These are phyloP conservation scores for Brachionus plicatilis DNA, from an alignment of 1,140 invertebrate genomes.

Conservation along the genomic window DNA sequence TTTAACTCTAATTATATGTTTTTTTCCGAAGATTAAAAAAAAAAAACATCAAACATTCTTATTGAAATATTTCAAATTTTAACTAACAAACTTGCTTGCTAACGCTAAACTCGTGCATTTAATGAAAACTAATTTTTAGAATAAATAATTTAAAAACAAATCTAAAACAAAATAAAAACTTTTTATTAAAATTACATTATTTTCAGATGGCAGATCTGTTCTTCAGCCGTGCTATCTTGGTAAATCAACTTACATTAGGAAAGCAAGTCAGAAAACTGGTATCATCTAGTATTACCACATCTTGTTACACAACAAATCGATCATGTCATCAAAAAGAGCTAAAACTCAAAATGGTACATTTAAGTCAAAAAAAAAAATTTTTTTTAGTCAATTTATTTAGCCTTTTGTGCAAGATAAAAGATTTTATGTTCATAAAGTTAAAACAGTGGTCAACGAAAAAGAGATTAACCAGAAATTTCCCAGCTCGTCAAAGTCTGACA, in stretches of 20 bases:
- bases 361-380: neutral
- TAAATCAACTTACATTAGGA: neutral
- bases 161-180: neutral
- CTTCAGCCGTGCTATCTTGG: neutral
- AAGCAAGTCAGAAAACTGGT: neutral
- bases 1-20: too few species aligned
- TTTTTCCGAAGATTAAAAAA: too few species aligned
- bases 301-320: neutral
- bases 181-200: neutral
- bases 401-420: neutral
- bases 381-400: neutral
- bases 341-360: neutral
- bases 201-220: neutral
- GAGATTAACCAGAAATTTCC: neutral
- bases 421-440: neutral
- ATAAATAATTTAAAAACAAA: conserved; percentile 12
- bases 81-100: neutral
- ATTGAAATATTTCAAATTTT: conserved; percentile 4
- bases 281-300: neutral
- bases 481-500: neutral
- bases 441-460: neutral
- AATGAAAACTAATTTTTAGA: neutral
- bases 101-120: conserved; percentile 1
- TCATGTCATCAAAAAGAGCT: neutral
- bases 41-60: neutral